These are phyloP conservation scores for Halcyon leucocephala DNA, from an alignment of 2,797 vertebrate species.

Conservation along the genomic window DNA sequence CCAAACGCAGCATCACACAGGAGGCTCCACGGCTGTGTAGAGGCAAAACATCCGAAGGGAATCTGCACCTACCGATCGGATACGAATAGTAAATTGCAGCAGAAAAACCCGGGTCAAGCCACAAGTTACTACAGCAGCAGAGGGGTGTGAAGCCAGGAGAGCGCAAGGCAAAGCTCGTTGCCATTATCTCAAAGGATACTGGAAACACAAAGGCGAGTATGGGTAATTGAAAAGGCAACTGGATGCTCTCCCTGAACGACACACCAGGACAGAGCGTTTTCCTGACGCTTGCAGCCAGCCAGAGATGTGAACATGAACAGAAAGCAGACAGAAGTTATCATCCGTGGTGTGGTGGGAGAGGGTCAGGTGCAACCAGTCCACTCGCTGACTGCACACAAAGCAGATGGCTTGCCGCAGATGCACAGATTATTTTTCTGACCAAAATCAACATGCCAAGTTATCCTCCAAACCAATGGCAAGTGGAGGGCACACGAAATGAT, in stretches of 20 bases:
- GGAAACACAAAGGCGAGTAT: not conserved
- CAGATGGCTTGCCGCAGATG: slow-evolving; percentile 40
- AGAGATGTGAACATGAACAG: not conserved
- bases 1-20: not conserved
- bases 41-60: not conserved
- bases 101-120: not conserved
- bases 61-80: not conserved
- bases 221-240: not conserved
- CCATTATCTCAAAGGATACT: not conserved
- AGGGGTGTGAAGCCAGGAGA: not conserved
- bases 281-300: not conserved
- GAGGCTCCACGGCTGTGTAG: not conserved
- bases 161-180: not conserved
- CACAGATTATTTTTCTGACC: slow-evolving; percentile 37
- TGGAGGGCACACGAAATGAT: not conserved
- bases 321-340: not conserved
- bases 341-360: not conserved
- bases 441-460: slow-evolving; percentile 39
- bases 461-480: slow-evolving; percentile 50
- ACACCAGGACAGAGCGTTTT: not conserved
- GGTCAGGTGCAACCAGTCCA: not conserved
- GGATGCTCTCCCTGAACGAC: not conserved
- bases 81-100: fast-evolving
- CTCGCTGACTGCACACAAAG: not conserved
- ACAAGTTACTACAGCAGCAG: not conserved